Conservation (phyloP, 2,797 vertebrate species). For the Oreortyx pictus region DNA sequence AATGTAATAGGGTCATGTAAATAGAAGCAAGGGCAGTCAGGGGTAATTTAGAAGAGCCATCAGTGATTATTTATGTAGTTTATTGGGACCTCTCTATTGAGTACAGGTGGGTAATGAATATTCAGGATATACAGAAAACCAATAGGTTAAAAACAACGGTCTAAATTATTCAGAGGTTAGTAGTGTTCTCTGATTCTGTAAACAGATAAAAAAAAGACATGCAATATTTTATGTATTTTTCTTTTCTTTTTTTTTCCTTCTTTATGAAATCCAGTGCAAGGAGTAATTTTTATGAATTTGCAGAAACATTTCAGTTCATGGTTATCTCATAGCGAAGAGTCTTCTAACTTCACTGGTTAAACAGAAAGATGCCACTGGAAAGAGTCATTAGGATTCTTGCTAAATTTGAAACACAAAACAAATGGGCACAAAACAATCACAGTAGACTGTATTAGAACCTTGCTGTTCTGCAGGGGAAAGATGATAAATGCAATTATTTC, state of each 20-base stretch:
- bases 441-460: slow-evolving; percentile 23
- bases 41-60: not conserved
- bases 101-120: not conserved
- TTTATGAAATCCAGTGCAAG: not conserved
- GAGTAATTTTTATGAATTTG: slow-evolving; percentile 31
- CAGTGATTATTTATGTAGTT: not conserved
- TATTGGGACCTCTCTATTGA: not conserved
- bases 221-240: not conserved
- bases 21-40: not conserved
- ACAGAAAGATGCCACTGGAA: slow-evolving; percentile 1
- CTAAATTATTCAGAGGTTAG: slow-evolving; percentile 28
- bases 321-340: not conserved
- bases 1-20: not conserved
- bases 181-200: not conserved
- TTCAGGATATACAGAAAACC: slow-evolving; percentile 19
- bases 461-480: slow-evolving; percentile 5
- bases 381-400: slow-evolving; percentile 8
- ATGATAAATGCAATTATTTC: not conserved
- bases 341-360: slow-evolving; percentile 18
- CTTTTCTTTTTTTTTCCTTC: not conserved
- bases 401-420: not conserved
- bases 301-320: slow-evolving; percentile 2
- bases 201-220: slow-evolving; percentile 16
- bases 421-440: not conserved
- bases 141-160: not conserved